A percentile compares a stretch with the other conserved stretches of the same genome.
Evolutionary conservation across 2,113 vertebrate genomes (phyloP).

Genomic region (Irena cyanogastra): DNA sequence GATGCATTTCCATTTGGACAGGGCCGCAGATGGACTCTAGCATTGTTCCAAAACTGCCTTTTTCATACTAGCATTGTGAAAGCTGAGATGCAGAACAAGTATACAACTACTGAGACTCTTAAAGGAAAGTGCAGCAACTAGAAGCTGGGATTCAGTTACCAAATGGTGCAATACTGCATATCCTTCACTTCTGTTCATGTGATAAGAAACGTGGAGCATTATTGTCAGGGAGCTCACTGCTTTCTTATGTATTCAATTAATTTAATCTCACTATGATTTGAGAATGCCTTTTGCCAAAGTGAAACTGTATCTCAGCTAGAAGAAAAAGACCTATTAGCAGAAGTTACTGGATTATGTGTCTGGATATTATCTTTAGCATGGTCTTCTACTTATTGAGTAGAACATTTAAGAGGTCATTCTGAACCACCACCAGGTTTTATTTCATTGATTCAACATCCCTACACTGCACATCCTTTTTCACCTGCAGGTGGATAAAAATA

Average conservation of each 20-base stretch:
- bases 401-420: background rate
- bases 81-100: background rate
- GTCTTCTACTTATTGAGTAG: background rate
- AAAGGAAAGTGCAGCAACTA: background rate
- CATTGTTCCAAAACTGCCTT: background rate
- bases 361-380: background rate
- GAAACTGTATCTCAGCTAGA: background rate
- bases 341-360: background rate
- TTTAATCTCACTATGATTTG: background rate
- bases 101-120: background rate
- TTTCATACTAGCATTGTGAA: background rate
- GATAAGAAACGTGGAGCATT: background rate
- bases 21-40: background rate
- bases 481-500: background rate
- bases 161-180: background rate
- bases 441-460: background rate
- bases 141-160: background rate
- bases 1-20: background rate
- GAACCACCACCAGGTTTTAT: background rate
- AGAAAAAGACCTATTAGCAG: background rate
- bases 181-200: background rate
- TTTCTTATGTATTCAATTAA: background rate
- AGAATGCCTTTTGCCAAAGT: background rate
- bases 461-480: background rate
- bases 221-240: background rate